A percentile compares a stretch with the other conserved stretches of the same genome.
Evolutionary conservation across 2,888 invertebrate genomes (phyloP).

Genomic region (Drosophila mettleri): DNA sequence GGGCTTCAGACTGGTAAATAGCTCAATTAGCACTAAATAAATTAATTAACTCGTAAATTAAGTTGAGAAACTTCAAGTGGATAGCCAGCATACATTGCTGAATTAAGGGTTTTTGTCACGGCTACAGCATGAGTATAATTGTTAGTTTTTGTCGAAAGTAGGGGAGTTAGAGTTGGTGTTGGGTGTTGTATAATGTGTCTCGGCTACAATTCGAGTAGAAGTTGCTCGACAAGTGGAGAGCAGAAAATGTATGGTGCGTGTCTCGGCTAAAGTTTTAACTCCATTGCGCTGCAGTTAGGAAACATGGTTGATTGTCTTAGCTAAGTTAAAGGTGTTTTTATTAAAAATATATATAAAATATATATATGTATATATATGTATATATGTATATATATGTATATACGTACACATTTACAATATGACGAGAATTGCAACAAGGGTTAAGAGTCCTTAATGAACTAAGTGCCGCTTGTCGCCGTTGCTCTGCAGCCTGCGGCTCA

Average conservation of each 20-base stretch:
- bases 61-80: too few relatives aligned
- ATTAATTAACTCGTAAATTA: too few relatives aligned
- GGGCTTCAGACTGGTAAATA: too few relatives aligned
- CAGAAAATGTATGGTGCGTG: not conserved
- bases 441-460: constrained; percentile 55
- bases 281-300: not conserved
- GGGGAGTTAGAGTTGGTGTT: not conserved
- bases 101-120: not conserved
- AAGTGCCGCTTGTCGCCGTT: constrained; percentile 21
- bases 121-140: not conserved
- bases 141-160: not conserved
- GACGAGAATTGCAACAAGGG: constrained; percentile 79
- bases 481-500: constrained; percentile 3
- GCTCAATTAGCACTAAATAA: too few relatives aligned
- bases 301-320: not conserved
- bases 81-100: too few relatives aligned
- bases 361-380: constrained; percentile 23
- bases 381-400: constrained; percentile 2
- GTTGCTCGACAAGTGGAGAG: too few relatives aligned
- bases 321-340: constrained; percentile 71
- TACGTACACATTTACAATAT: constrained; percentile 73
- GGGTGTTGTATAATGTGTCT: not conserved
- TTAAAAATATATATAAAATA: constrained; percentile 44
- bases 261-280: not conserved
- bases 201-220: not conserved